These are phyloP conservation scores for Drosophila dives DNA, from an alignment of 2,888 invertebrate genomes.

Conservation along the genomic window DNA sequence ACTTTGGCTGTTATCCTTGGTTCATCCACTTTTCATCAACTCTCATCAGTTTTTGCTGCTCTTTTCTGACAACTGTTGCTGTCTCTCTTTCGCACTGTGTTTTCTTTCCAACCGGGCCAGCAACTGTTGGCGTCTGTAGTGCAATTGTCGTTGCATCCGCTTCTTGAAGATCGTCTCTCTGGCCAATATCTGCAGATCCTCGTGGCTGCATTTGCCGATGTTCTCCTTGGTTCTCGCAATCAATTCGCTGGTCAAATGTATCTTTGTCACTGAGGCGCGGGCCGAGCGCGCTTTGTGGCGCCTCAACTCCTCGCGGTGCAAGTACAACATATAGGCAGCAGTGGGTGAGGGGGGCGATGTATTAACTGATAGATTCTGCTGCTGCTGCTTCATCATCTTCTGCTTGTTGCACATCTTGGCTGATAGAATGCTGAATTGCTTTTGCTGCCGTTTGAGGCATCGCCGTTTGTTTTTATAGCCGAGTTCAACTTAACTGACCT, in stretches of 20 bases:
- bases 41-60: neutral
- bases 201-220: constrained; percentile 58
- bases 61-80: constrained; percentile 1
- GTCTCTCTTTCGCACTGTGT: neutral
- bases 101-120: constrained; percentile 22
- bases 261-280: constrained; percentile 56
- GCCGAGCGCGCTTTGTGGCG: constrained; percentile 45
- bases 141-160: constrained; percentile 55
- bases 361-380: constrained; percentile 1
- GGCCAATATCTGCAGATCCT: constrained; percentile 64
- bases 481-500: constrained; percentile 47
- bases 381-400: constrained; percentile 4
- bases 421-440: constrained; percentile 30
- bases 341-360: constrained; percentile 45
- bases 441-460: constrained; percentile 43
- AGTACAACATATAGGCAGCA: constrained; percentile 62
- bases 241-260: constrained; percentile 65
- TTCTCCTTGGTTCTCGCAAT: constrained; percentile 65
- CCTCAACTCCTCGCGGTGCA: constrained; percentile 65
- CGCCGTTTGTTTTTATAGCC: constrained; percentile 48
- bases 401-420: constrained; percentile 63
- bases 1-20: constrained; percentile 10
- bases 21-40: neutral
- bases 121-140: constrained; percentile 63
- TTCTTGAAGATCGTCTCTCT: constrained; percentile 70